A percentile compares a stretch with the other conserved stretches of the same genome.
phyloP scores from a whole-genome alignment of 2,797 vertebrate genomes.

The Taenioides sp. region DNA sequence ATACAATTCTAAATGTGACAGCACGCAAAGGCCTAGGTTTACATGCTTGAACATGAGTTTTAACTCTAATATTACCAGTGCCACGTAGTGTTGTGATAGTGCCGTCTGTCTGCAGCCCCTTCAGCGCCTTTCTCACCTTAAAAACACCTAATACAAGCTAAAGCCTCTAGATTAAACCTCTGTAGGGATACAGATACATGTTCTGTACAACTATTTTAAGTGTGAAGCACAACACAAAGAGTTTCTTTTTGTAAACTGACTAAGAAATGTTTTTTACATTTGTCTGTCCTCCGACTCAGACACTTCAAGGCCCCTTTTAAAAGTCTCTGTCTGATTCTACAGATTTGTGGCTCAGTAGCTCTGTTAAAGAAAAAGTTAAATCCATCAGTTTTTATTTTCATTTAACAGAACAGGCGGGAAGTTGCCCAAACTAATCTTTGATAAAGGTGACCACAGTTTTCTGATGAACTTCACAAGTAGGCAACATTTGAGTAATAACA shows the following conservation, averaged over 20 bases:
- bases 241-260: background rate
- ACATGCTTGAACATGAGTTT: too few relatives aligned
- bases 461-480: background rate
- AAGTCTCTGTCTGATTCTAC: background rate
- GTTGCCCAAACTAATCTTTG: background rate
- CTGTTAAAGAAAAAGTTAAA: background rate
- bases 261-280: background rate
- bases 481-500: too few relatives aligned
- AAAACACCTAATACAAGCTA: background rate
- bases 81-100: too few relatives aligned
- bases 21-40: background rate
- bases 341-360: background rate
- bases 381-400: background rate
- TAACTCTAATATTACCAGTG: too few relatives aligned
- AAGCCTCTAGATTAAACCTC: background rate
- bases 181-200: background rate
- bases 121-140: too few relatives aligned
- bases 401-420: background rate
- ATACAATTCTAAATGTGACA: background rate
- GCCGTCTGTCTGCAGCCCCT: too few relatives aligned
- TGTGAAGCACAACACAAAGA: background rate
- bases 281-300: background rate
- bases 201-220: background rate
- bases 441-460: background rate
- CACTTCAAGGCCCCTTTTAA: background rate